These are phyloP conservation scores for Atta colombica DNA, from an alignment of 1,140 invertebrate genomes.

Conservation along the genomic window DNA sequence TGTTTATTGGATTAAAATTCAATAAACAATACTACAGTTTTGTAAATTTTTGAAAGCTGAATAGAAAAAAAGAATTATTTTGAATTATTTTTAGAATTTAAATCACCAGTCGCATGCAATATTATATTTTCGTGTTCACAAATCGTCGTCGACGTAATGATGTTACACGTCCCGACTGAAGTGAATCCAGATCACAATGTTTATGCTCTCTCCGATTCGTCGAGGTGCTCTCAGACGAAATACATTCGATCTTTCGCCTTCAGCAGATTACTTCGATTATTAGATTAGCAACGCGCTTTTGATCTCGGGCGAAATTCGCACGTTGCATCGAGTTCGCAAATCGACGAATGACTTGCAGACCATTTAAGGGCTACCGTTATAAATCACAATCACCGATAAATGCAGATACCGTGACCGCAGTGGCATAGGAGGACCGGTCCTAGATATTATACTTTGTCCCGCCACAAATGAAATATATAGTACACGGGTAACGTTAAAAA, in stretches of 20 bases:
- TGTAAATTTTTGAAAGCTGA: not conserved
- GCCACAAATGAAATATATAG: slow-evolving; percentile 44
- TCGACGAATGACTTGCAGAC: slow-evolving; percentile 67
- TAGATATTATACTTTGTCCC: slow-evolving; percentile 50
- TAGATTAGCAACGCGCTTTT: slow-evolving; percentile 73
- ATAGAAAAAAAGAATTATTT: not conserved
- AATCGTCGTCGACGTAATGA: not conserved
- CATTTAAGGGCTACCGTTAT: slow-evolving; percentile 70
- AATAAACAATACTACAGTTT: not conserved
- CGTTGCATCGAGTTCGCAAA: slow-evolving; percentile 20
- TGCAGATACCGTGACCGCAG: slow-evolving; percentile 40
- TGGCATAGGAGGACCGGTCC: slow-evolving; percentile 38
- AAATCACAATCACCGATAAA: slow-evolving; percentile 77
- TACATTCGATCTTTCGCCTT: slow-evolving; percentile 44
- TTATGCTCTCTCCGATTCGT: slow-evolving; percentile 48
- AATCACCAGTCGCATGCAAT: not conserved
- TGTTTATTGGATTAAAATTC: not conserved
- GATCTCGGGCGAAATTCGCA: slow-evolving; percentile 60
- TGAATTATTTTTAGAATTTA: not conserved
- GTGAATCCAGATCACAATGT: slow-evolving; percentile 61
- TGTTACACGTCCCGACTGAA: not conserved
- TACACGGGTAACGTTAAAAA: slow-evolving; percentile 20
- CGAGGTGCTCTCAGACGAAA: slow-evolving; percentile 50
- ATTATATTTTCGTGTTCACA: not conserved
- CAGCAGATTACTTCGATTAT: slow-evolving; percentile 66